Percentiles rank a stretch among this genome's conserved stretches.
Conservation (phyloP, 2,888 invertebrate genomes). For the Phengaris alcon region DNA sequence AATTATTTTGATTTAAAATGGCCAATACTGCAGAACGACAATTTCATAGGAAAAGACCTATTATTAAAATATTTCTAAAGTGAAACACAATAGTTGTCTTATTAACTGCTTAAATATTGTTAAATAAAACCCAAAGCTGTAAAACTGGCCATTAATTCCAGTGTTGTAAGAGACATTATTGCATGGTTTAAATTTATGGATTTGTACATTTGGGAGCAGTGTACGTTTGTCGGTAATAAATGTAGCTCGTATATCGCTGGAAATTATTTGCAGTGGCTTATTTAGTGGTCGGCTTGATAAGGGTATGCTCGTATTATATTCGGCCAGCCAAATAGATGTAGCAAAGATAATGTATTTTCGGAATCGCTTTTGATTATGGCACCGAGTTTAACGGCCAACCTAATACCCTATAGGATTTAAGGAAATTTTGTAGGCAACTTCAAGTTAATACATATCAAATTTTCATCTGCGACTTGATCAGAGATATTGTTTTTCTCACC, state of each 20-base stretch:
- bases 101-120: constrained; percentile 4
- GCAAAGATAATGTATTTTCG: constrained; percentile 12
- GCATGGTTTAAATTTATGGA: constrained; percentile 16
- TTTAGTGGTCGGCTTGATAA: constrained; percentile 37
- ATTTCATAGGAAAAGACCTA: no score
- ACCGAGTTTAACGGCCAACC: not conserved
- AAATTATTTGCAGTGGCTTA: constrained; percentile 38
- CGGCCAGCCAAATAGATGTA: constrained; percentile 31
- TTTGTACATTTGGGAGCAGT: constrained; percentile 25
- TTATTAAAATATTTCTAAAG: not conserved
- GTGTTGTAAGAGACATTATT: constrained; percentile 16
- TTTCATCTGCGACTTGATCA: not conserved
- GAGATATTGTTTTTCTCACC: no score
- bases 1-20: no score
- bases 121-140: constrained; percentile 15
- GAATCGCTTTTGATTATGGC: constrained; percentile 8
- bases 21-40: no score
- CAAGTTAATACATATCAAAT: not conserved
- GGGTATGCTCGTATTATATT: constrained; percentile 27
- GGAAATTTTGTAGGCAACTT: not conserved
- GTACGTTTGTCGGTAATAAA: constrained; percentile 26
- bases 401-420: not conserved
- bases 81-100: constrained; percentile 44
- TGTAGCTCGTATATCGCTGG: constrained; percentile 33
- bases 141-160: constrained; percentile 16